Conservation (phyloP, 2,113 vertebrate genomes). For the Ammospiza caudacuta region DNA sequence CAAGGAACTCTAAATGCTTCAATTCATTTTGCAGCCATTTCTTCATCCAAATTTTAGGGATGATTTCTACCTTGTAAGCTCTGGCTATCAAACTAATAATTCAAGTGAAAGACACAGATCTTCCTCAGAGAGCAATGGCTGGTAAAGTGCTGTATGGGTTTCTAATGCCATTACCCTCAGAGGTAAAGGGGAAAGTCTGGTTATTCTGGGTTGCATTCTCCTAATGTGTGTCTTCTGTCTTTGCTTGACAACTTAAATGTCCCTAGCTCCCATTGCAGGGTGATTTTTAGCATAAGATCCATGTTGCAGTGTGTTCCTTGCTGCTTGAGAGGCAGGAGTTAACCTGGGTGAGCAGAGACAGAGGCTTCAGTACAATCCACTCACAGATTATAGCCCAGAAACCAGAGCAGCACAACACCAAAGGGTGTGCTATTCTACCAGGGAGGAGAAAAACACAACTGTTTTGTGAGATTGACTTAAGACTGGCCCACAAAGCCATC, state of each 20-base stretch:
- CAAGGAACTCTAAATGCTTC: background rate
- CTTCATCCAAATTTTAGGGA: background rate
- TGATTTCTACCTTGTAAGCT: background rate
- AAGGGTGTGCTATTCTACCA: background rate
- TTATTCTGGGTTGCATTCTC: background rate
- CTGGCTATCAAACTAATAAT: background rate
- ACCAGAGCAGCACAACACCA: background rate
- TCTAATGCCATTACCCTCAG: slow-evolving; percentile 22
- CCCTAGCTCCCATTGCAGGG: background rate
- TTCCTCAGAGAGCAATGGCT: background rate
- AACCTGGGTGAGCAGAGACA: background rate
- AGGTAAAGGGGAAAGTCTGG: background rate
- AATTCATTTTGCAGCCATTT: background rate
- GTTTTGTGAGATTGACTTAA: background rate
- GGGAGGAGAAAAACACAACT: background rate
- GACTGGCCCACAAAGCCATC: background rate
- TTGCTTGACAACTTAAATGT: slow-evolving; percentile 18
- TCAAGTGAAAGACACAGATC: background rate
- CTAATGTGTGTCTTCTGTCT: slow-evolving; percentile 46
- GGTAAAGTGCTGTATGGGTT: background rate
- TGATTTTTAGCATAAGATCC: slow-evolving; percentile 48
- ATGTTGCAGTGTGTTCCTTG: background rate
- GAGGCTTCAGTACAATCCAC: background rate
- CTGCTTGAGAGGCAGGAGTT: background rate
- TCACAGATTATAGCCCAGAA: background rate